These are phyloP conservation scores for Macquaria ambigua DNA, from an alignment of 2,113 vertebrate species.

Conservation along the genomic window DNA sequence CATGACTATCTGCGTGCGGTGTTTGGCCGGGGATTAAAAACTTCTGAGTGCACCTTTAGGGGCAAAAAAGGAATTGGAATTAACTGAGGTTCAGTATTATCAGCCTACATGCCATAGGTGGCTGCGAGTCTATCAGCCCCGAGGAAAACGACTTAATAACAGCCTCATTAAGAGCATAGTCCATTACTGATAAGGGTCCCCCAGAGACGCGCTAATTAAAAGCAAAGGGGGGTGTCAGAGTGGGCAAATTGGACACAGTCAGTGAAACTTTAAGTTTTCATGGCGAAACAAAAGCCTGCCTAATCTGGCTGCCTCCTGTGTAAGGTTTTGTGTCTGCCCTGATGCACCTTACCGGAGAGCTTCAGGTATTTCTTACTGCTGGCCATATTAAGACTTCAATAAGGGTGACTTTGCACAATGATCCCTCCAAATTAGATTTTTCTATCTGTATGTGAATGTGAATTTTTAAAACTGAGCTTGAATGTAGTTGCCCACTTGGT, in stretches of 20 bases:
- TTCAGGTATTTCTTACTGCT: conserved; percentile 32
- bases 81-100: conserved; percentile 67
- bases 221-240: conserved; percentile 61
- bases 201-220: conserved; percentile 80
- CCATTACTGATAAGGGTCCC: conserved; percentile 78
- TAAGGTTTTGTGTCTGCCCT: conserved; percentile 49
- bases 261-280: conserved; percentile 68
- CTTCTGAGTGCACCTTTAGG: conserved; percentile 36
- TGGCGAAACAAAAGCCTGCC: conserved; percentile 53
- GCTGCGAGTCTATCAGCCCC: conserved; percentile 62
- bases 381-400: conserved; percentile 36
- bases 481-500: conserved; percentile 75
- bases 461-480: background rate
- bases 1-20: conserved; percentile 9
- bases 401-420: conserved; percentile 42
- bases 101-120: conserved; percentile 73
- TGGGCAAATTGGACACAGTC: conserved; percentile 66
- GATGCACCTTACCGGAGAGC: conserved; percentile 24
- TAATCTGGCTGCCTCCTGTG: conserved; percentile 49
- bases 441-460: background rate
- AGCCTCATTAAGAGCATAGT: conserved; percentile 79
- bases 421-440: conserved; percentile 50
- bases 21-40: conserved; percentile 40
- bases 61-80: conserved; percentile 51
- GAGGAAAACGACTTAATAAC: conserved; percentile 80